Evolutionary conservation across 2,113 vertebrate genomes (phyloP), one percentile per base, ranked within the genome.

Genomic region (Actinemys pallida): DNA sequence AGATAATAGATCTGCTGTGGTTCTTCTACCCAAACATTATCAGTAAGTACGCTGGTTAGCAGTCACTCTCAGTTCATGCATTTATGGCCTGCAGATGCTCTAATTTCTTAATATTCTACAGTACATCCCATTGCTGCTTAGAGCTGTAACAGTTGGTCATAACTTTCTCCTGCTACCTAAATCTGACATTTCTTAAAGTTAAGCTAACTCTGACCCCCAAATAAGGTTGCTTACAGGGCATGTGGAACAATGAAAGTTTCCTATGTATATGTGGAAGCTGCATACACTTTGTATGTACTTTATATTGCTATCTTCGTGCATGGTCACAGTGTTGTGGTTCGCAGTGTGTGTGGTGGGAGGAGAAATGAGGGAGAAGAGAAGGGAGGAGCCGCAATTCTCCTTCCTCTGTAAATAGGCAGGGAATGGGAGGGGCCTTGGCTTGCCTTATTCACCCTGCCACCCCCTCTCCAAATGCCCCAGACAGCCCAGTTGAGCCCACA

Each of bases 401-500:
- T 81, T 1, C 12, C 53, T 35, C 8, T 8, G 13, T 72, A 86
- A 56, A 50, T 2, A 57, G 69, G 69, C 27, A 59, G 4, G 10
- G 75, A 45, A 75, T 7, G 45, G 56, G 35, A 29, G 39, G 11
- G 13, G 25, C 45, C 42, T 78, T 47, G 24, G 42, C 75, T 78
- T 45, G 42, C 65, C n/a, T 45, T 78, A 39, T 47, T 27, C 25
- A 12, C 24, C 39, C 72, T 76, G 42, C 22, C 39, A 6, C 20
- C 54, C 65, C 42, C 83, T 93, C 13, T 20, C 3, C 29, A 3
- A 90, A 50, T 47, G 25, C 42, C 25, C 42, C 22, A 78, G 42
- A 25, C 22, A 78, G 22, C 42, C 39, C 75, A 27, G 5, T 22
- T 27, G 72, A 7, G 0, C 0, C 5, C 22, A 39, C 45, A 89